Conservation (phyloP, 2,113 vertebrate genomes). For the Nanger granti region DNA sequence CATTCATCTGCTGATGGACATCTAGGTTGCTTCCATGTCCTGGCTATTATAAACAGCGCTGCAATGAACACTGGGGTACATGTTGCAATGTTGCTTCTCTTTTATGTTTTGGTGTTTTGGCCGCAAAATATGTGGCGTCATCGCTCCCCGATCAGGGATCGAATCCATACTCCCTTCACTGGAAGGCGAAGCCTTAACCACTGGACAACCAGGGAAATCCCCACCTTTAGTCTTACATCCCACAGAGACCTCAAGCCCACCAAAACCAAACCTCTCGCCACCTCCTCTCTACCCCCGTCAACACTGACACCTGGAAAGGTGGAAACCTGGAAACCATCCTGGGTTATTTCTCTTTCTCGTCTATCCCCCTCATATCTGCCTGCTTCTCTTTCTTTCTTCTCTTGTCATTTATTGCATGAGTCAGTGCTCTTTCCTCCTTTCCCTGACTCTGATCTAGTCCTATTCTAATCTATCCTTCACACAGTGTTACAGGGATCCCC, state of each 20-base stretch:
- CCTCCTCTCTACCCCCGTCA: not conserved
- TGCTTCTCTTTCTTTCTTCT: not conserved
- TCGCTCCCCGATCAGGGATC: not conserved
- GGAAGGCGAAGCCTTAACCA: not conserved
- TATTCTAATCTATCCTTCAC: not conserved
- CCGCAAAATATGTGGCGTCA: not conserved
- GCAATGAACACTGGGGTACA: too few species aligned
- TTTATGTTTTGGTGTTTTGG: not conserved
- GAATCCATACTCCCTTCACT: fast-evolving
- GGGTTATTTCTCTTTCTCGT: not conserved
- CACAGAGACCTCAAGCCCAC: not conserved
- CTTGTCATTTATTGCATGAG: not conserved
- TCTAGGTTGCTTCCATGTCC: too few species aligned
- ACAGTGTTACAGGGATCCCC: not conserved
- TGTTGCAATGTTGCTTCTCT: not conserved
- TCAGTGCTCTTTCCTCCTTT: not conserved
- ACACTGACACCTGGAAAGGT: not conserved
- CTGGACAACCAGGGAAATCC: not conserved
- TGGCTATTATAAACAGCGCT: too few species aligned
- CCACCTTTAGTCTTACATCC: not conserved
- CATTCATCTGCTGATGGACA: too few species aligned
- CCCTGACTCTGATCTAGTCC: not conserved
- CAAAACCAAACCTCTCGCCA: not conserved
- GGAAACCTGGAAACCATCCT: not conserved
- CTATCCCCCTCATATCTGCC: not conserved